Conservation (phyloP, 1,140 invertebrate genomes). For the Halictus rubicundus region DNA sequence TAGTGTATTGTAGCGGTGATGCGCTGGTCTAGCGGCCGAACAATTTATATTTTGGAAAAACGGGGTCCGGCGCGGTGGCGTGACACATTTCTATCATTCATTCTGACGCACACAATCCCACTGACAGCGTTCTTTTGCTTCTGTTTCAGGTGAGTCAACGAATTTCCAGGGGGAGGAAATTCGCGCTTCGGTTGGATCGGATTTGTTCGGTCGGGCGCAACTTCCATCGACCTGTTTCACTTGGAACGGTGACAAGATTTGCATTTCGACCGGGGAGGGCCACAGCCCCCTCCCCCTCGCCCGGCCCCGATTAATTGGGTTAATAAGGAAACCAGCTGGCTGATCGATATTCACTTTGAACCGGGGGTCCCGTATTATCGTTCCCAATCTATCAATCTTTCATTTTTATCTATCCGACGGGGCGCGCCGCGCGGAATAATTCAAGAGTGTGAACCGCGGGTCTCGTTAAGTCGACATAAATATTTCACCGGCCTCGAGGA, state of each 20-base stretch:
- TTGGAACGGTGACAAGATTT: constrained; percentile 42
- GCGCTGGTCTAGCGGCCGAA: not conserved
- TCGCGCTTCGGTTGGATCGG: constrained; percentile 8
- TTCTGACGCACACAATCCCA: too few relatives aligned
- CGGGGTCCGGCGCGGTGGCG: too few relatives aligned
- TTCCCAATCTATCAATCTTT: constrained; percentile 30
- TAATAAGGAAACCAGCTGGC: constrained; percentile 29
- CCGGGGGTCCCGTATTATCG: constrained; percentile 4
- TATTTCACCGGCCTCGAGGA: not conserved
- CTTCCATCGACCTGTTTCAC: constrained; percentile 39
- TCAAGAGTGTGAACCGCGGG: not conserved
- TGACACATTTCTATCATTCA: not conserved
- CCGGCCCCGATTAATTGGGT: constrained; percentile 34
- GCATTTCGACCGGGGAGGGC: constrained; percentile 15
- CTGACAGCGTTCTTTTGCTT: constrained; percentile 32
- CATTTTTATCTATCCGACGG: constrained; percentile 16
- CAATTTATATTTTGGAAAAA: not conserved
- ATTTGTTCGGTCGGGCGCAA: constrained; percentile 24
- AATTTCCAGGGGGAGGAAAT: not conserved
- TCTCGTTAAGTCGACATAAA: not conserved
- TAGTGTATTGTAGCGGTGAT: too few relatives aligned
- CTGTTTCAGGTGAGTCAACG: constrained; percentile 57
- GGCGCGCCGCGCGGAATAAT: constrained; percentile 9
- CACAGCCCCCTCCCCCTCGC: not conserved
- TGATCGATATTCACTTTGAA: constrained; percentile 39